A percentile compares a stretch with the other conserved stretches of the same genome.
Evolutionary conservation across 35 echinoderm and acorn worm genomes (phyloP).

Genomic region (Strongylocentrotus purpuratus): DNA sequence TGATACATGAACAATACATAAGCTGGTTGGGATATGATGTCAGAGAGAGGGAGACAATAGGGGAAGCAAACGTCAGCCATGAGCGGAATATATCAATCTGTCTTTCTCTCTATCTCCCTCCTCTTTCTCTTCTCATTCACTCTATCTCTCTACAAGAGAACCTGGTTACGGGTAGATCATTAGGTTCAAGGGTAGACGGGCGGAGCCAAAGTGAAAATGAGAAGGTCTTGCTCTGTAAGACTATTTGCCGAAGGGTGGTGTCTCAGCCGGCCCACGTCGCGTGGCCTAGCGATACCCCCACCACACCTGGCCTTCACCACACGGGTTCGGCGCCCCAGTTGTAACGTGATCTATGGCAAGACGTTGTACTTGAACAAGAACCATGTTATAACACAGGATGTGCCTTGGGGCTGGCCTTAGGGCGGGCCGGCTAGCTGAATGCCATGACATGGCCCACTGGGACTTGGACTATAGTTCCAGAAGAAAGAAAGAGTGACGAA

Average conservation of each 20-base stretch:
- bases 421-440: not conserved
- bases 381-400: not conserved
- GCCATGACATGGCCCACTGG: not conserved
- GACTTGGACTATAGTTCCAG: not conserved
- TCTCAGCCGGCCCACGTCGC: not conserved
- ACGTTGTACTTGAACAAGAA: constrained; percentile 31
- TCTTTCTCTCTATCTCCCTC: not conserved
- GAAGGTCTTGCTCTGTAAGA: not conserved
- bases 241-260: constrained; percentile 22
- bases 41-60: too few species aligned
- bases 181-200: not conserved
- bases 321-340: constrained; percentile 33
- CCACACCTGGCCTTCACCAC: constrained; percentile 41
- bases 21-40: too few species aligned
- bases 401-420: not conserved
- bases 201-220: not conserved
- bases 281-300: constrained; percentile 27
- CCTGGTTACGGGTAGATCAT: not conserved
- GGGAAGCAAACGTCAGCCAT: too few species aligned
- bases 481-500: not conserved
- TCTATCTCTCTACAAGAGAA: not conserved
- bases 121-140: not conserved
- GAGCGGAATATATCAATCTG: too few species aligned
- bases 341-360: constrained; percentile 15
- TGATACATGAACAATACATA: too few species aligned